Evolutionary conservation across 2,888 invertebrate species (phyloP), one percentile per base, ranked within the genome.

Genomic region (Fragum fragum): DNA sequence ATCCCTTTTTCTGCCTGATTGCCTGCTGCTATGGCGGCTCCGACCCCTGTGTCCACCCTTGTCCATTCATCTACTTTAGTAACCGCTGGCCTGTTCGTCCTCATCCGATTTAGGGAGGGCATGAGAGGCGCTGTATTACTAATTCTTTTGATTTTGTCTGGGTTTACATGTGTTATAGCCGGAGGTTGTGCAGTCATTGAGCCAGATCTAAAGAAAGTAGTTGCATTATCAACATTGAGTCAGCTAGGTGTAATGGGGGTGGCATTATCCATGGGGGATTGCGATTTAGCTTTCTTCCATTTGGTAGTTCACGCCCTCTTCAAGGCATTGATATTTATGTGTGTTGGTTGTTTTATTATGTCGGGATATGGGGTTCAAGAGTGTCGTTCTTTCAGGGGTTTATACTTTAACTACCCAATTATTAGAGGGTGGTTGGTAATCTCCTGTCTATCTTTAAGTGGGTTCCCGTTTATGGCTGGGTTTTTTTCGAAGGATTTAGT

Each of bases 41-140:
- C 97, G 47, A 97, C 97, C 0, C 97, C 97, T 14, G 96, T 97
- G 76, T 97, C 97, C n/a, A 96, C 97, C 81, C 95, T 97, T 95
- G 97, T 96, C 87, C 97, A 97, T 95, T 97, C 97, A 85, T 97
- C 97, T 5, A 97, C 97, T 85, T 95, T 97, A 93, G 97, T 97
- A 0, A 97, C 97, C 16, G 97, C 97, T 0, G 97, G 97, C 0
- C 95, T 97, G 91, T 97, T 96, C 96, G 95, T 97, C 94, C 94
- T 97, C 94, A 96, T 97, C 96, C 97, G 96, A 0, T 96, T 96
- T 96, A 95, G 95, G 95, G 16, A 16, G 1, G 80, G 92, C 89
- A 93, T 96, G 93, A 95, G 96, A 91, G 53, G 89, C 23, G 89
- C 92, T 0, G 5, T n/a, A 91, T 53, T 39, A 0, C 94, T 91